Evolutionary conservation across 2,113 vertebrate species (phyloP).

Genomic region (Mus pahari): DNA sequence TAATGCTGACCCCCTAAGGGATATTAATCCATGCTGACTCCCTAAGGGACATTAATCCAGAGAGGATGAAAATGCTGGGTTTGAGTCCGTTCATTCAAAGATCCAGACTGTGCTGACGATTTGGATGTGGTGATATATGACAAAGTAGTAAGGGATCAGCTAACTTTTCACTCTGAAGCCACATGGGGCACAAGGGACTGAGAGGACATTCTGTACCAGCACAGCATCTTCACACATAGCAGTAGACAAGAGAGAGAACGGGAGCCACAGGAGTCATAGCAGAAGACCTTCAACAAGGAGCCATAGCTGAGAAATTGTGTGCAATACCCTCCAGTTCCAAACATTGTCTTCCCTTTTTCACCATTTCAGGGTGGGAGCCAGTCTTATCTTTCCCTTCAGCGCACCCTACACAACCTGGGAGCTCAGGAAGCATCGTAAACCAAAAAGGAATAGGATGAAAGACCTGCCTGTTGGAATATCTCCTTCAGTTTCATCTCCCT

Average conservation of each 20-base stretch:
- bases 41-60: not conserved
- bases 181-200: not conserved
- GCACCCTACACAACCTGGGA: not conserved
- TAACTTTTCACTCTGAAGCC: not conserved
- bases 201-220: not conserved
- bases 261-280: not conserved
- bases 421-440: not conserved
- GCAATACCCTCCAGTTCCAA: not conserved
- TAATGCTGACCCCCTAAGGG: no score
- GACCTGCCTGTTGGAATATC: not conserved
- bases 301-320: no score
- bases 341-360: not conserved
- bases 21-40: no score
- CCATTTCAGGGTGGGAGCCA: not conserved
- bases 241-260: not conserved
- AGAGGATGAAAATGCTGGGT: not conserved
- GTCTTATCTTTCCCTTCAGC: not conserved
- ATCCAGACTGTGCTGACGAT: conserved; percentile 24
- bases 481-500: not conserved
- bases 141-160: not conserved
- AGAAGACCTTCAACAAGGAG: not conserved
- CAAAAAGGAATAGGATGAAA: not conserved
- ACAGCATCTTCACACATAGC: not conserved
- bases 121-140: not conserved
- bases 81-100: not conserved